phyloP scores from a whole-genome alignment of 2,797 vertebrate species.

The Onychomys torridus region DNA sequence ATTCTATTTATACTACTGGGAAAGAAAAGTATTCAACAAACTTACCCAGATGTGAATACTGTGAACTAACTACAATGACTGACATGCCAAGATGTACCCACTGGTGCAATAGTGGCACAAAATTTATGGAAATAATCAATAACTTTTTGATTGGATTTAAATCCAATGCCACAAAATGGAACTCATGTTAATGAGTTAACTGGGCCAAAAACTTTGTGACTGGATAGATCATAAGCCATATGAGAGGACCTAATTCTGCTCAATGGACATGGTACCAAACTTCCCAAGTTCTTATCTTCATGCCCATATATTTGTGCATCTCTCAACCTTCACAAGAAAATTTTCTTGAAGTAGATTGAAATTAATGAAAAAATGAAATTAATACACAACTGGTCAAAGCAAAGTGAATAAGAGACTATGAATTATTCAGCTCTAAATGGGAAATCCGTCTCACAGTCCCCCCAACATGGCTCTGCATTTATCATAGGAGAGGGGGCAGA shows the following conservation, averaged over 20 bases:
- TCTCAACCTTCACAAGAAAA: not conserved
- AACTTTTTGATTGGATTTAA: not conserved
- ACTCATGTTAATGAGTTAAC: not conserved
- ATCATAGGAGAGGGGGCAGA: not conserved
- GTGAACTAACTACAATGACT: not conserved
- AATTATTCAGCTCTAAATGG: not conserved
- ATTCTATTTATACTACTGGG: not conserved
- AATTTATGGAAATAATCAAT: not conserved
- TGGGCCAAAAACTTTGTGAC: not conserved
- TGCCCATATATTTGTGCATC: not conserved
- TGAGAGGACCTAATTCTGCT: not conserved
- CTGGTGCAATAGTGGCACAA: not conserved
- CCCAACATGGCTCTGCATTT: not conserved
- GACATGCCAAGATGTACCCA: not conserved
- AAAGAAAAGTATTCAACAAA: not conserved
- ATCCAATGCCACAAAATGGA: not conserved
- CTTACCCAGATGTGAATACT: not conserved
- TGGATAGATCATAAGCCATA: not conserved
- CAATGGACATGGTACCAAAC: not conserved
- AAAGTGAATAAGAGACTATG: not conserved
- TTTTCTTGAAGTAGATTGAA: not conserved
- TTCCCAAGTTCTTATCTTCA: not conserved
- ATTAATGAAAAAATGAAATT: not conserved
- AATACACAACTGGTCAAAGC: not conserved
- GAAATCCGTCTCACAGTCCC: not conserved